Evolutionary conservation across 2,888 invertebrate species (phyloP).

Genomic region (Xylocampa areola): DNA sequence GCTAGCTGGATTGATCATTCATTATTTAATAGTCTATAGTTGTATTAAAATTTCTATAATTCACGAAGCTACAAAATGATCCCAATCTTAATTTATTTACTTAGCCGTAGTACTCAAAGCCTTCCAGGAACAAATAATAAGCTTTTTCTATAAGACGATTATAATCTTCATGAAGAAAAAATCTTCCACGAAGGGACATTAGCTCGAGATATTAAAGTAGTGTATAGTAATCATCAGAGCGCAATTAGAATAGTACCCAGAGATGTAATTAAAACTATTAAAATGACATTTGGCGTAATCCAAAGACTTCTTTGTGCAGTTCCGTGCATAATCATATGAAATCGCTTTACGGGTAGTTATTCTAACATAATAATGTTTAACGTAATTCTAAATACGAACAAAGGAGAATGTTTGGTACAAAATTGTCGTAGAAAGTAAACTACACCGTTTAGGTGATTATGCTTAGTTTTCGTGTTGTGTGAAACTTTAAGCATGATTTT

Average conservation of each 20-base stretch:
- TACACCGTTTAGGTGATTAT: slow-evolving; percentile 48
- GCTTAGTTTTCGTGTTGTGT: slow-evolving; percentile 51
- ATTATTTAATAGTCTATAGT: too few species aligned
- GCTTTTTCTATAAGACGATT: slow-evolving; percentile 12
- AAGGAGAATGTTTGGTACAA: slow-evolving; percentile 57
- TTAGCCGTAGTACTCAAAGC: too few species aligned
- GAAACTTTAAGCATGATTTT: slow-evolving; percentile 53
- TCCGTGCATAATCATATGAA: slow-evolving; percentile 71
- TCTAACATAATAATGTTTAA: slow-evolving; percentile 68
- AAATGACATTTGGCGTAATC: slow-evolving; percentile 82
- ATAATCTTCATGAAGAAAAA: slow-evolving; percentile 33
- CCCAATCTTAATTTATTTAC: too few species aligned
- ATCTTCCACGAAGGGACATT: slow-evolving; percentile 44
- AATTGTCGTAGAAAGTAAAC: slow-evolving; percentile 63
- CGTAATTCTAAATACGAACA: slow-evolving; percentile 67
- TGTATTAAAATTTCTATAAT: too few species aligned
- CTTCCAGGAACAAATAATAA: slow-evolving; percentile 20
- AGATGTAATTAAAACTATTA: slow-evolving; percentile 86
- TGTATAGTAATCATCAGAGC: slow-evolving; percentile 62
- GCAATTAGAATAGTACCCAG: slow-evolving; percentile 70
- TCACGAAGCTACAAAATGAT: too few species aligned
- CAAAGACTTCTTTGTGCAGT: slow-evolving; percentile 62
- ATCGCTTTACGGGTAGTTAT: slow-evolving; percentile 72
- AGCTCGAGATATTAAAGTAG: slow-evolving; percentile 52
- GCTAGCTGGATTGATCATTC: too few species aligned